Percentiles rank a stretch among this genome's conserved stretches.
Evolutionary conservation across 2,888 invertebrate genomes (phyloP).

Genomic region (Anaspis maculata): DNA sequence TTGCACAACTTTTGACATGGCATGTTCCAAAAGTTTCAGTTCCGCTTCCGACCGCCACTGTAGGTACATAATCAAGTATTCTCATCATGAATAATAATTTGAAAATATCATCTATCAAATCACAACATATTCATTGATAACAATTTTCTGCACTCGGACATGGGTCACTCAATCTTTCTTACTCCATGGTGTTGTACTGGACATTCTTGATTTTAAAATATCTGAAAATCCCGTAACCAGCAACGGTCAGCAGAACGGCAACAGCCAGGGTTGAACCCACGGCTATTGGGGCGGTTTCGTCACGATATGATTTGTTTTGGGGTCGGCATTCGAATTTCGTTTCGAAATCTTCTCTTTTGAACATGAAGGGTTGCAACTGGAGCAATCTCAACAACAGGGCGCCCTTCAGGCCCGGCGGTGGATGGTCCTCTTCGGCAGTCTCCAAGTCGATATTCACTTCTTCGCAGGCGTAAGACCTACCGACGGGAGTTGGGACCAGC

Average conservation of each 20-base stretch:
- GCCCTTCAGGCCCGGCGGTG: constrained; percentile 34
- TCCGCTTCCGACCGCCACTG: too few relatives aligned
- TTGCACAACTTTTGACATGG: too few relatives aligned
- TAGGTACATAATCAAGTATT: too few relatives aligned
- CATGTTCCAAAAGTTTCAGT: too few relatives aligned
- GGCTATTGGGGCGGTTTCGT: constrained; percentile 78
- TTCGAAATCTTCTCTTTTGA: constrained; percentile 66
- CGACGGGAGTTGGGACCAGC: constrained; percentile 78
- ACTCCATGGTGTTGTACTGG: constrained; percentile 88
- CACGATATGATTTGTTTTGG: constrained; percentile 48
- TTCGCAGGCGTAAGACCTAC: constrained; percentile 73
- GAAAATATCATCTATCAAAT: too few relatives aligned
- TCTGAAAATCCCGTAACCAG: constrained; percentile 78
- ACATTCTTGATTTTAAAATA: constrained; percentile 85
- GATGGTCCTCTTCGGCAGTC: constrained; percentile 38
- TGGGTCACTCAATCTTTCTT: constrained; percentile 31
- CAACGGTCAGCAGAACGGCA: constrained; percentile 70
- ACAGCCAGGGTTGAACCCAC: constrained; percentile 78
- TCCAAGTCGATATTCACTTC: constrained; percentile 58
- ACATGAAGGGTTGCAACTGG: constrained; percentile 78
- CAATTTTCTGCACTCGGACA: too few relatives aligned
- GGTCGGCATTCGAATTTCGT: constrained; percentile 59
- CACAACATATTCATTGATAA: too few relatives aligned
- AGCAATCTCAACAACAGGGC: constrained; percentile 32
- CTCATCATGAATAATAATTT: too few relatives aligned